A percentile compares a stretch with the other conserved stretches of the same genome.
Evolutionary conservation across 2,113 vertebrate species (phyloP).

Genomic region (Agelaius tricolor): DNA sequence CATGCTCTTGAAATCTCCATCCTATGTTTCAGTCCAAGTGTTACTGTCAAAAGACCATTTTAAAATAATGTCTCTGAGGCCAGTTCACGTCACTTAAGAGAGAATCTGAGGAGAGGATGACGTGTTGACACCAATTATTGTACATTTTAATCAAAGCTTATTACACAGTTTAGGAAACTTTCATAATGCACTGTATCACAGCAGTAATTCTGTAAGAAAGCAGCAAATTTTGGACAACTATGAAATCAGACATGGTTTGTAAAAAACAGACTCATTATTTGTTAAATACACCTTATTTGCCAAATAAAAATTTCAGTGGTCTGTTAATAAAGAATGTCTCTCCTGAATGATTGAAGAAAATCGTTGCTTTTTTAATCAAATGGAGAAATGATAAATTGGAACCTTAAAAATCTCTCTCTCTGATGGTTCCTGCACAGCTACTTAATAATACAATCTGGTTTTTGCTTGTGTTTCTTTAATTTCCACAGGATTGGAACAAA

Average conservation of each 20-base stretch:
- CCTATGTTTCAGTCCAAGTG: background rate
- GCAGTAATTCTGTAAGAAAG: background rate
- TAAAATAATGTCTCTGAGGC: background rate
- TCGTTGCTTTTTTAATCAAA: background rate
- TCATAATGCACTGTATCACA: background rate
- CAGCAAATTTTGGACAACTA: background rate
- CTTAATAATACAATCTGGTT: background rate
- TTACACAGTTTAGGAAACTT: background rate
- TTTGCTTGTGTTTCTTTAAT: background rate
- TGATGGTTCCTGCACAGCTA: background rate
- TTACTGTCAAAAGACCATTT: background rate
- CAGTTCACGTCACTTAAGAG: background rate
- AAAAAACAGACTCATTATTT: background rate
- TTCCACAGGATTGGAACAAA: slow-evolving; percentile 2
- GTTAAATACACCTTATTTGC: background rate
- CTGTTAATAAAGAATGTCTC: background rate
- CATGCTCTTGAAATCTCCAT: background rate
- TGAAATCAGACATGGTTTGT: background rate
- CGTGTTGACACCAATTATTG: background rate
- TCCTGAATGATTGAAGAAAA: background rate
- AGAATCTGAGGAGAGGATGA: background rate
- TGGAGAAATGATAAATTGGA: background rate
- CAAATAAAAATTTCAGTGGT: background rate
- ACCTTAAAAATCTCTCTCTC: background rate
- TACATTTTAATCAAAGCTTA: background rate